Evolutionary conservation across 2,888 invertebrate genomes (phyloP).

Genomic region (Crematogaster levior): DNA sequence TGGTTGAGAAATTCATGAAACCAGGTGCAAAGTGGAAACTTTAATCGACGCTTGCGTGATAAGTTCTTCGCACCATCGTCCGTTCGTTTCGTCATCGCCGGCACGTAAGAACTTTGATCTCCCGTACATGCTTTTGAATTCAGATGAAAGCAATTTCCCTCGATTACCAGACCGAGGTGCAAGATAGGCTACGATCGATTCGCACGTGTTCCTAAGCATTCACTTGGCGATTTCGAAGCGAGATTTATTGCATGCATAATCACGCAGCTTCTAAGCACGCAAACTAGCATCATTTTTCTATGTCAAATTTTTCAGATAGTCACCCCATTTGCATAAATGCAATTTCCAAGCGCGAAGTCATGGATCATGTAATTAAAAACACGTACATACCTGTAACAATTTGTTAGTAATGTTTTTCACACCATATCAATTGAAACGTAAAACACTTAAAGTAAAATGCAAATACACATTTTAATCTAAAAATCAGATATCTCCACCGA

Average conservation of each 20-base stretch:
- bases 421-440: slow-evolving; percentile 5
- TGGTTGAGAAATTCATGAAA: slow-evolving; percentile 55
- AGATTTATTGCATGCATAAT: slow-evolving; percentile 64
- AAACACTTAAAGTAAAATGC: slow-evolving; percentile 7
- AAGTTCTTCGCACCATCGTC: slow-evolving; percentile 50
- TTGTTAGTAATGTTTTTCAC: slow-evolving; percentile 39
- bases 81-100: slow-evolving; percentile 49
- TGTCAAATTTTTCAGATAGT: slow-evolving; percentile 64
- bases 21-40: slow-evolving; percentile 65
- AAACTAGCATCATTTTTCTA: slow-evolving; percentile 62
- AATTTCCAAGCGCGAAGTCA: slow-evolving; percentile 52
- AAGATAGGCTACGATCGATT: slow-evolving; percentile 66
- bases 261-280: slow-evolving; percentile 59
- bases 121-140: slow-evolving; percentile 69
- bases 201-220: slow-evolving; percentile 63
- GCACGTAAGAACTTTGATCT: slow-evolving; percentile 74
- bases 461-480: neutral
- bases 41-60: slow-evolving; percentile 67
- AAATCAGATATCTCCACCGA: neutral
- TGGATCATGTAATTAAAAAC: slow-evolving; percentile 50
- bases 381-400: slow-evolving; percentile 23
- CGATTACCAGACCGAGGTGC: slow-evolving; percentile 55
- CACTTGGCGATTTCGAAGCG: slow-evolving; percentile 55
- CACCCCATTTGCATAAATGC: slow-evolving; percentile 49
- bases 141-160: slow-evolving; percentile 72